Evolutionary conservation across 2,113 vertebrate species (phyloP).

Genomic region (Dasypus novemcinctus): DNA sequence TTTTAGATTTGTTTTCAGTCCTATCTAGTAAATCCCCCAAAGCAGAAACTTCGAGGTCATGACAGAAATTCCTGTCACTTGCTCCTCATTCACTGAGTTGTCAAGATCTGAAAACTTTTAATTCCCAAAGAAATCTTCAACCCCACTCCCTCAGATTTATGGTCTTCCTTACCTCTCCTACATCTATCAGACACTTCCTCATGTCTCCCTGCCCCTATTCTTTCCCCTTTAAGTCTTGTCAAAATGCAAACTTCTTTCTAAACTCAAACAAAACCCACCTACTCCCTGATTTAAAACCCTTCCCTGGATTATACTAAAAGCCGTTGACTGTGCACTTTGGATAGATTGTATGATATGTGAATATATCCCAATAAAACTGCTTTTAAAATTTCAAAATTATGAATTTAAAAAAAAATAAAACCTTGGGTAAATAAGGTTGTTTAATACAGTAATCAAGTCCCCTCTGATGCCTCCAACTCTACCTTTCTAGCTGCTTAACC

Average conservation of each 20-base stretch:
- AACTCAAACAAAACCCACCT: too few species aligned
- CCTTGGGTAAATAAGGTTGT: not conserved
- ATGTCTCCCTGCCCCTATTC: not conserved
- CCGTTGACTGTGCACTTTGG: too few species aligned
- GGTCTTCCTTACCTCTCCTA: rapidly evolving
- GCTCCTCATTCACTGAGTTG: not conserved
- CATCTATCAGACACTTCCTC: not conserved
- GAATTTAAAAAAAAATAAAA: too few species aligned
- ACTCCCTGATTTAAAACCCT: too few species aligned
- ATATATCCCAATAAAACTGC: too few species aligned
- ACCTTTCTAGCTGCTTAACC: not conserved
- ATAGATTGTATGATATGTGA: too few species aligned
- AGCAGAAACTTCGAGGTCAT: not conserved
- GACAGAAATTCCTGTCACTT: not conserved
- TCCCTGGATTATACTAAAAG: too few species aligned
- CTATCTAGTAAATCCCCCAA: too few species aligned
- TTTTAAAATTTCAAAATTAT: too few species aligned
- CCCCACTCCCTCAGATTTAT: not conserved
- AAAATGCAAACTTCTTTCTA: too few species aligned
- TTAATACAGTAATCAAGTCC: not conserved
- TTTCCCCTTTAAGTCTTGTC: not conserved
- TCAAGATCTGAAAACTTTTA: not conserved
- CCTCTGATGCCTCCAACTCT: not conserved
- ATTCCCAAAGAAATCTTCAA: not conserved
- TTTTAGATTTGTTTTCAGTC: not conserved